Evolutionary conservation across 2,888 invertebrate species (phyloP).

Genomic region (Bellardia pandia): DNA sequence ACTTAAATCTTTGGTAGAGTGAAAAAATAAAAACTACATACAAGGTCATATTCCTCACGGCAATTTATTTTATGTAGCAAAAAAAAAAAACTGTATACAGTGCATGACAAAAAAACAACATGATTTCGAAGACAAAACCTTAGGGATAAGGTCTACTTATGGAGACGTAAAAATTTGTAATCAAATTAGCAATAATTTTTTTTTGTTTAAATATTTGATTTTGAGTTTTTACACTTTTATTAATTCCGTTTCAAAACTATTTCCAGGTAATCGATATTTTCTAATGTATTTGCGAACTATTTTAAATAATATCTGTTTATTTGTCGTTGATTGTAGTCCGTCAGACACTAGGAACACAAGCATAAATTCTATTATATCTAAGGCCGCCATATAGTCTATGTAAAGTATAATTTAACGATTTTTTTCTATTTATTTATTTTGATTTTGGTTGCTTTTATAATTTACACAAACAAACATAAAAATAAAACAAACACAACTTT

Average conservation of each 20-base stretch:
- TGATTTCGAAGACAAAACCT: no score
- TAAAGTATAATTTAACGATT: conserved; percentile 61
- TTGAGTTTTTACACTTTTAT: no score
- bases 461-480: conserved; percentile 11
- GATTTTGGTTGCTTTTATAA: conserved; percentile 20
- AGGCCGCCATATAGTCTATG: conserved; percentile 66
- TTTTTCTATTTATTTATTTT: conserved; percentile 14
- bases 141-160: no score
- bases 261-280: neutral
- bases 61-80: conserved; percentile 60
- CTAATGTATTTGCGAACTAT: neutral
- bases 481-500: neutral
- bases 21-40: conserved; percentile 53
- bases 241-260: no score
- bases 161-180: no score
- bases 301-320: neutral
- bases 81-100: conserved; percentile 50
- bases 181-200: no score
- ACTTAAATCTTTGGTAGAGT: conserved; percentile 46
- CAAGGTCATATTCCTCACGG: conserved; percentile 69
- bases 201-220: no score
- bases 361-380: conserved; percentile 50
- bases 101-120: conserved; percentile 21
- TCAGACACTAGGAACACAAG: conserved; percentile 31
- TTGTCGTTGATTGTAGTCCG: conserved; percentile 32